Conservation (phyloP, 2,113 vertebrate genomes). For the Lepisosteus osseus region DNA sequence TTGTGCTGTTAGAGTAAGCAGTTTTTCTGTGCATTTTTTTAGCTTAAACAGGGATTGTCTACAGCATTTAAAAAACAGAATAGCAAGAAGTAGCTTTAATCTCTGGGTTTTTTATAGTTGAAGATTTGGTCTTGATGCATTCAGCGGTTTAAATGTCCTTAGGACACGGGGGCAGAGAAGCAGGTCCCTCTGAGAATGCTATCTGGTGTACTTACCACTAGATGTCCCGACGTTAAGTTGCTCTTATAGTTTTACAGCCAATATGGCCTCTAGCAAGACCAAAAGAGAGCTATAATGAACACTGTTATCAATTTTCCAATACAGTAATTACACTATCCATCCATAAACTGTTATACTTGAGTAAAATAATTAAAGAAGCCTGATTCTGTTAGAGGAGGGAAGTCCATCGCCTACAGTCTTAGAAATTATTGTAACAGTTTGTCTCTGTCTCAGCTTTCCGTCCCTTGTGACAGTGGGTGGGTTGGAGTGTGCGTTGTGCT, state of each 20-base stretch:
- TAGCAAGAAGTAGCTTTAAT: slow-evolving; percentile 12
- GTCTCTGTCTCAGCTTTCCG: not conserved
- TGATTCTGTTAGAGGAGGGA: too few relatives aligned
- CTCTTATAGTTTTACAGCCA: not conserved
- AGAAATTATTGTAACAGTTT: not conserved
- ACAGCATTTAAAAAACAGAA: not conserved
- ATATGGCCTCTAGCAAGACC: too few relatives aligned
- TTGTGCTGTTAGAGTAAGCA: slow-evolving; percentile 22
- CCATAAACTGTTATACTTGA: too few relatives aligned
- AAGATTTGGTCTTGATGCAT: not conserved
- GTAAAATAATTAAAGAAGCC: too few relatives aligned
- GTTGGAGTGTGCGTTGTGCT: not conserved
- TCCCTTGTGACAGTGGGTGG: not conserved
- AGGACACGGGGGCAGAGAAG: not conserved
- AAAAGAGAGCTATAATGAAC: too few relatives aligned
- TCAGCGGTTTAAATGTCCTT: not conserved
- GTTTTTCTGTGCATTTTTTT: slow-evolving; percentile 22
- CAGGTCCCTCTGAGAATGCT: not conserved
- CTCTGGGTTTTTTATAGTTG: not conserved
- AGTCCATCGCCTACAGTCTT: too few relatives aligned
- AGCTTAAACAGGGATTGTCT: slow-evolving; percentile 4
- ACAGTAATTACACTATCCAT: too few relatives aligned
- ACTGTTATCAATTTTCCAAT: too few relatives aligned
- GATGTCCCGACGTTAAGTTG: not conserved
- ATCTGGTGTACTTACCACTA: not conserved